Evolutionary conservation across 2,113 vertebrate species (phyloP), one percentile per base, ranked within the genome.

Genomic region (Ictalurus punctatus): DNA sequence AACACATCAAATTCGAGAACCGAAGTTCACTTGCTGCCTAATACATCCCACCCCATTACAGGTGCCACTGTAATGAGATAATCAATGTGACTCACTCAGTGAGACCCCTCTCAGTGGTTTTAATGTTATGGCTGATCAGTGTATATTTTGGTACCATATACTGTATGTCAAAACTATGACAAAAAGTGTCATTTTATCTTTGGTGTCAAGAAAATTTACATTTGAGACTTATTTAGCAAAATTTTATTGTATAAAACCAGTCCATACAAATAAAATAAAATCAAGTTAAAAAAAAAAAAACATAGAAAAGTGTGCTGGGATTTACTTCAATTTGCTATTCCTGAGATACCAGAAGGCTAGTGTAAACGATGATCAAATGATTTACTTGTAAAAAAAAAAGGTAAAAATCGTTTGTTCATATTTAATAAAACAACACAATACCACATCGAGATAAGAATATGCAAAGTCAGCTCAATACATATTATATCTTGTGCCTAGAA

Each of bases 241-340:
- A 54, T 71, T 73, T 85, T 84, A 84, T 84, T 84, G 40, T 82
- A 82, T 34, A 82, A 59, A 59, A 82, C n/a, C 52, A 58, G 25
- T 58, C n/a, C n/a, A 81, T 59, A 17, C n/a, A 19, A 59, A 34
- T 6, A 58, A 34, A 37, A 59, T 12, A 19, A 44, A 44, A 48
- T 27, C 4, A 27, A 27, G 12, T 17, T 44, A 48, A n/a, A 44
- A 59, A 80, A 54, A 54, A 54, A 54, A 37, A 59, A 19, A 30
- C 4, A 30, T 30, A 30, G 9, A 30, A 80, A 58, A 23, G n/a
- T 4, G 30, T 21, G n/a, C 56, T 37, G n/a, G 44, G 40, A 56
- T 37, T 54, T 56, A 73, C 48, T 56, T 27, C 12, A 58, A 9
- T 59, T 27, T 25, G 6, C 3, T 44, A 16, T 52, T 87, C 74